Percentiles rank a stretch among this genome's conserved stretches.
Conservation (phyloP, 2,113 vertebrate genomes). For the Petromus typicus region DNA sequence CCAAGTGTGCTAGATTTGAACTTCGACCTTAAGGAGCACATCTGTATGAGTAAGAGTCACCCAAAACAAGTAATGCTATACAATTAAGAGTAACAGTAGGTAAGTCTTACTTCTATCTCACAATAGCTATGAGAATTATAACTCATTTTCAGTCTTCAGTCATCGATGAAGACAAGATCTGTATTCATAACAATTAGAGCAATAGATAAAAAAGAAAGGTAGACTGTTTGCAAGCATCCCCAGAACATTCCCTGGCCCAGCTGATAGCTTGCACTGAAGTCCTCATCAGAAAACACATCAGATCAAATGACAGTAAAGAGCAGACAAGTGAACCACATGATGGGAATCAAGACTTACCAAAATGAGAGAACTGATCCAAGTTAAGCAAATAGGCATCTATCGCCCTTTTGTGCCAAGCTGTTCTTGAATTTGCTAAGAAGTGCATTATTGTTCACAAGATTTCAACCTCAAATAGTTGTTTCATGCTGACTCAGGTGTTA, state of each 20-base stretch:
- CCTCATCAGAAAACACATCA: neutral
- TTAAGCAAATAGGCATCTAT: neutral
- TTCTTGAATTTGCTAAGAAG: constrained; percentile 4
- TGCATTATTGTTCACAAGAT: neutral
- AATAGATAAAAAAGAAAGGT: neutral
- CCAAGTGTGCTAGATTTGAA: neutral
- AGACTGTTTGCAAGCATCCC: neutral
- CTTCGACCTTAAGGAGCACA: neutral
- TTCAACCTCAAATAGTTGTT: neutral
- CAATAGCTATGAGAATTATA: neutral
- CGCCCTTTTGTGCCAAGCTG: neutral
- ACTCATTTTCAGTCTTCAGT: neutral
- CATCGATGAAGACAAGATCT: neutral
- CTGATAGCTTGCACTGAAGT: neutral
- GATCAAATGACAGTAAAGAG: neutral
- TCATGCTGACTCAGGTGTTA: neutral
- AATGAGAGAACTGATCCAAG: neutral
- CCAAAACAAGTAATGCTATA: neutral
- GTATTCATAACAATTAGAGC: neutral
- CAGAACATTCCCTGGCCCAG: neutral
- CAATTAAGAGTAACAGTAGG: neutral
- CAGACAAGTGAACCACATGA: neutral
- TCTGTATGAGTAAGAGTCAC: too few relatives aligned
- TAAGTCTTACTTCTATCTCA: neutral
- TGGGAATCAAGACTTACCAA: neutral